Conservation (phyloP, 2,888 invertebrate species). For the Athalia rosae region DNA sequence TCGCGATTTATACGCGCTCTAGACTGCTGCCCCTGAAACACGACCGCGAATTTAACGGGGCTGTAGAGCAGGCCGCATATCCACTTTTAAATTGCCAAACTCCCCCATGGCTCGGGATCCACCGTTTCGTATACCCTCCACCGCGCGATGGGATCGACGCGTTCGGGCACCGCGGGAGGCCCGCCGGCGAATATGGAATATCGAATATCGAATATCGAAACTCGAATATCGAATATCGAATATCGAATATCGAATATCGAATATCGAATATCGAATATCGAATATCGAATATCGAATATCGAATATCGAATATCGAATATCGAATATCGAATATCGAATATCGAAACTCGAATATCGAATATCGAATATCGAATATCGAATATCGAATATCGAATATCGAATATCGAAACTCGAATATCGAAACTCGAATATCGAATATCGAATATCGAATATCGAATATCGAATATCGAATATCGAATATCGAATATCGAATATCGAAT, state of each 20-base stretch:
- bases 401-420: too few relatives aligned
- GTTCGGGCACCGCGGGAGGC: too few relatives aligned
- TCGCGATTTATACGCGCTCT: conserved; percentile 70
- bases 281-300: background rate
- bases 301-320: background rate
- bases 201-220: too few relatives aligned
- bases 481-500: too few relatives aligned
- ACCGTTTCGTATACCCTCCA: background rate
- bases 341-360: too few relatives aligned
- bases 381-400: too few relatives aligned
- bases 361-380: too few relatives aligned
- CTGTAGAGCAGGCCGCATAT: conserved; percentile 52
- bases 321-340: background rate
- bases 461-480: too few relatives aligned
- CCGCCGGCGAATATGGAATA: too few relatives aligned
- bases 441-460: background rate
- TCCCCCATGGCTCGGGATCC: too few relatives aligned
- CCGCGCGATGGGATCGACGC: background rate
- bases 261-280: background rate
- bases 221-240: background rate
- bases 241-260: background rate
- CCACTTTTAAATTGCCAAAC: too few relatives aligned
- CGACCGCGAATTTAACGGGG: conserved; percentile 67
- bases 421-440: background rate
- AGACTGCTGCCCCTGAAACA: conserved; percentile 60